Evolutionary conservation across 2,888 invertebrate genomes (phyloP).

Genomic region (Troides helena): DNA sequence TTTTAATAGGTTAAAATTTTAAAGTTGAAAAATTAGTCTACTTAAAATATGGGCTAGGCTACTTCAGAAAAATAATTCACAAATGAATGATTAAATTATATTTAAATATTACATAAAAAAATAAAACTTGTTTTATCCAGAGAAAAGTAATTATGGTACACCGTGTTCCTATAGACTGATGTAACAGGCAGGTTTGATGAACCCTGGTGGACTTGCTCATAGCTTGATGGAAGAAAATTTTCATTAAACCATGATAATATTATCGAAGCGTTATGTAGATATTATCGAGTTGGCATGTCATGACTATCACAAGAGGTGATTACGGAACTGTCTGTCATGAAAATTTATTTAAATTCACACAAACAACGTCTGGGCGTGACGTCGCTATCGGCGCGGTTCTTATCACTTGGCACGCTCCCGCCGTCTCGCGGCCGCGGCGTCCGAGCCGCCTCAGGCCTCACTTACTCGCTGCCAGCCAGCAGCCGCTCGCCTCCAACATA

Average conservation of each 20-base stretch:
- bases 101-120: too few relatives aligned
- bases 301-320: constrained; percentile 73
- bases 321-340: constrained; percentile 80
- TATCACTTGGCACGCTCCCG: constrained; percentile 80
- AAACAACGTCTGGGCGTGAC: constrained; percentile 81
- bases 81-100: too few relatives aligned
- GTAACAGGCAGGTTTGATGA: neutral
- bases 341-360: constrained; percentile 81
- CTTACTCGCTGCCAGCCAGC: constrained; percentile 43
- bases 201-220: neutral
- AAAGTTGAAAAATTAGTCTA: too few relatives aligned
- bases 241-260: constrained; percentile 30
- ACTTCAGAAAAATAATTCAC: too few relatives aligned
- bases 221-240: neutral
- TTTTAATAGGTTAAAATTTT: too few relatives aligned
- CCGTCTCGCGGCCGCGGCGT: constrained; percentile 65
- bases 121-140: too few relatives aligned
- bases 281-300: constrained; percentile 68
- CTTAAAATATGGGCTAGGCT: too few relatives aligned
- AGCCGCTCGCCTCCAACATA: constrained; percentile 46
- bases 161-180: neutral
- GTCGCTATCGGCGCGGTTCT: constrained; percentile 79
- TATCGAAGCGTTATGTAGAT: constrained; percentile 37
- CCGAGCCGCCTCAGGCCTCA: constrained; percentile 63
- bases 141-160: neutral